Percentiles rank a stretch among this genome's conserved stretches.
Evolutionary conservation across 2,113 vertebrate species (phyloP).

Genomic region (Actenoides hombroni): DNA sequence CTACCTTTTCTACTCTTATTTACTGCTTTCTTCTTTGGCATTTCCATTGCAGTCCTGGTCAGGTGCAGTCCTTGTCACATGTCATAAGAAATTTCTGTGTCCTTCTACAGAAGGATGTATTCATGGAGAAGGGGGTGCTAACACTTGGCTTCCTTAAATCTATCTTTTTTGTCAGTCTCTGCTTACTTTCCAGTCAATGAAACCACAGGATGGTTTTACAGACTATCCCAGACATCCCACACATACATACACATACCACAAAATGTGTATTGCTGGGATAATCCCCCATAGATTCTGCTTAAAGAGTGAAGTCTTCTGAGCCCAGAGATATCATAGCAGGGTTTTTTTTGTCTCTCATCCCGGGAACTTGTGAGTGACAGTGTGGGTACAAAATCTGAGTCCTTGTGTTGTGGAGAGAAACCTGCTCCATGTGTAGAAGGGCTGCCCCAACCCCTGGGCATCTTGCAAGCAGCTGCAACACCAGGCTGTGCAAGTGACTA

Average conservation of each 20-base stretch:
- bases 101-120: background rate
- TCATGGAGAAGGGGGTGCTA: background rate
- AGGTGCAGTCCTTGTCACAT: background rate
- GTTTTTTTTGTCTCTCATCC: background rate
- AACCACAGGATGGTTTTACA: background rate
- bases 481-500: background rate
- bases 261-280: background rate
- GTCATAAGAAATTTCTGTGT: background rate
- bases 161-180: background rate
- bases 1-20: background rate
- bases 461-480: background rate
- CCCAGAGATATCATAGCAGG: background rate
- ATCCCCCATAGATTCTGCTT: background rate
- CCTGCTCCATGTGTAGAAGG: background rate
- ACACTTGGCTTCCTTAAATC: background rate
- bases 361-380: background rate
- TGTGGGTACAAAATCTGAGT: background rate
- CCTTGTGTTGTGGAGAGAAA: background rate
- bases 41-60: background rate
- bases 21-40: background rate
- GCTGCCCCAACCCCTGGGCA: background rate
- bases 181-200: background rate
- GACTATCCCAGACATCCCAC: background rate
- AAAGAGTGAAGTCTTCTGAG: background rate
- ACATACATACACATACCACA: background rate